Evolutionary conservation across 2,113 vertebrate species (phyloP).

Genomic region (Rhynchopsitta pachyrhyncha): DNA sequence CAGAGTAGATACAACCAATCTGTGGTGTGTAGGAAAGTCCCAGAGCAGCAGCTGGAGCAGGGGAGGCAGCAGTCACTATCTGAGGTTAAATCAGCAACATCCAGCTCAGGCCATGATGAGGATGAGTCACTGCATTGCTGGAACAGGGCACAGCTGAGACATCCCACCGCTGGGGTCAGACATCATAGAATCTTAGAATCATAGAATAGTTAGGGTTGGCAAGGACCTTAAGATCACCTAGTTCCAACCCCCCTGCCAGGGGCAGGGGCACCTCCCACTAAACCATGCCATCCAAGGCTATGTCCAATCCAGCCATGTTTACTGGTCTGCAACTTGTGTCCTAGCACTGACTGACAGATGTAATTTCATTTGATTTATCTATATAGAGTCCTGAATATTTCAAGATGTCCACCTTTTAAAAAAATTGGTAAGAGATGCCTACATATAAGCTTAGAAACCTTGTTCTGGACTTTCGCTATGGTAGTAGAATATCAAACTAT

Average conservation of each 20-base stretch:
- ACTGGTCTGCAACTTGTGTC: neutral
- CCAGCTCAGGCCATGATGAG: accelerated
- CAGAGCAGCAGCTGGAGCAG: neutral
- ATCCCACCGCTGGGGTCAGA: accelerated
- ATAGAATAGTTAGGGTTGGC: no score
- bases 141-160: accelerated
- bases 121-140: neutral
- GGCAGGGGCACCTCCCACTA: no score
- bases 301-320: neutral
- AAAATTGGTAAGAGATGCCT: neutral
- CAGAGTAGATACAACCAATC: neutral
- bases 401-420: accelerated
- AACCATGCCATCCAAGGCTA: no score
- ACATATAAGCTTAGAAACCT: neutral
- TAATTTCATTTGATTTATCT: neutral
- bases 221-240: no score
- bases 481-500: neutral
- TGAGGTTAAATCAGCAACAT: neutral
- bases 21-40: accelerated
- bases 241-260: no score
- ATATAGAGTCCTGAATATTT: neutral
- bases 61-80: neutral
- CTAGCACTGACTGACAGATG: neutral
- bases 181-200: neutral
- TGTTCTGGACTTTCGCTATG: neutral